Evolutionary conservation across 2,888 invertebrate genomes (phyloP).

Genomic region (Archips crataeganus): DNA sequence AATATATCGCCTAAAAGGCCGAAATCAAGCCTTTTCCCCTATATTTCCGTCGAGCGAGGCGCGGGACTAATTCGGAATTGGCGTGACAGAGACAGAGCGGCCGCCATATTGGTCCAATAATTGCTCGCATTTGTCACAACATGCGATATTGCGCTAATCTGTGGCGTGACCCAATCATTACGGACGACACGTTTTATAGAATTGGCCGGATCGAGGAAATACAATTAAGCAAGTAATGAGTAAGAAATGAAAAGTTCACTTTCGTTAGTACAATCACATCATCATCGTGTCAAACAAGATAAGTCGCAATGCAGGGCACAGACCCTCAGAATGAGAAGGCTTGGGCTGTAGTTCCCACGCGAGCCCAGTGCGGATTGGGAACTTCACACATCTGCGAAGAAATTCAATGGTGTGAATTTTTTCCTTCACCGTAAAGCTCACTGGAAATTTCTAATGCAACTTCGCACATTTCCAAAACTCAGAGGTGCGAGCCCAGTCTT

Average conservation of each 20-base stretch:
- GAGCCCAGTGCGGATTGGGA: too few relatives aligned
- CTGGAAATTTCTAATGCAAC: too few relatives aligned
- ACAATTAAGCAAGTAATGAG: background rate
- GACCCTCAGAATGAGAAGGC: too few relatives aligned
- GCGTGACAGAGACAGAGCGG: slow-evolving; percentile 47
- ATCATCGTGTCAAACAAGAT: too few relatives aligned
- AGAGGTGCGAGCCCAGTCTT: too few relatives aligned
- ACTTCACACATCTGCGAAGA: too few relatives aligned
- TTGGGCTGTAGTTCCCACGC: too few relatives aligned
- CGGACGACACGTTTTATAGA: background rate
- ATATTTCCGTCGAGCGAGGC: slow-evolving; percentile 4
- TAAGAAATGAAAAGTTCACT: background rate
- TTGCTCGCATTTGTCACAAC: slow-evolving; percentile 30
- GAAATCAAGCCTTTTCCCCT: slow-evolving; percentile 11
- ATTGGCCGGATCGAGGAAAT: background rate
- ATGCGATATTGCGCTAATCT: slow-evolving; percentile 16
- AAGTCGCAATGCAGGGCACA: too few relatives aligned
- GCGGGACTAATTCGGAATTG: slow-evolving; percentile 43
- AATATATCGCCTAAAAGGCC: background rate
- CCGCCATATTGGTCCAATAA: slow-evolving; percentile 44
- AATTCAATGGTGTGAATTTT: too few relatives aligned
- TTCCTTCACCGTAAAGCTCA: too few relatives aligned
- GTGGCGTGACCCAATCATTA: background rate
- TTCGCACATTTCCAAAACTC: too few relatives aligned
- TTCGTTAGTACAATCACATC: too few relatives aligned